Conservation (phyloP, 2,113 vertebrate genomes). For the Oplegnathus fasciatus region DNA sequence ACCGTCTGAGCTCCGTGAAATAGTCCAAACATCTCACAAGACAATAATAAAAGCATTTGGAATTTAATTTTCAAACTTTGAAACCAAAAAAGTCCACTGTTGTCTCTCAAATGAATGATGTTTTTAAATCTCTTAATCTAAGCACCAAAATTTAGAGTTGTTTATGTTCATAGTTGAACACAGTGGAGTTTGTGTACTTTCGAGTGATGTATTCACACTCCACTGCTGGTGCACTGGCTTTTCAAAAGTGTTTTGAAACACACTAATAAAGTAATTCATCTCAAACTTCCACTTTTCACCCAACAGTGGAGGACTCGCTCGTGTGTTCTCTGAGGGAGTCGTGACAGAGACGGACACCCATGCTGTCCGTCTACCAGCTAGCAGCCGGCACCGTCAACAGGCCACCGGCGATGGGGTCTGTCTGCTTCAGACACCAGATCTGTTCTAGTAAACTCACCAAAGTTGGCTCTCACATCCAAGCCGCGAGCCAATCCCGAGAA, state of each 20-base stretch:
- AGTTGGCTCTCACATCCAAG: constrained; percentile 63
- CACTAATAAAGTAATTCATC: constrained; percentile 40
- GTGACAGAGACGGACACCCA: constrained; percentile 57
- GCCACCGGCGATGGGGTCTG: constrained; percentile 44
- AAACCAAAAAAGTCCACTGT: background rate
- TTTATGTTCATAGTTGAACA: constrained; percentile 1
- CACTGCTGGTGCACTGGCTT: background rate
- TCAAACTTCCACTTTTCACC: constrained; percentile 32
- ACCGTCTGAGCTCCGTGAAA: constrained; percentile 2
- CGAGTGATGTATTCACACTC: constrained; percentile 14
- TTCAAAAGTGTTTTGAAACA: background rate
- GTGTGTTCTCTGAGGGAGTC: constrained; percentile 44
- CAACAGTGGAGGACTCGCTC: background rate
- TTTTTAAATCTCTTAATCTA: constrained; percentile 5
- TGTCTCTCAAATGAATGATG: background rate
- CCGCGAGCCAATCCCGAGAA: constrained; percentile 49
- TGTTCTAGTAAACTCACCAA: constrained; percentile 65
- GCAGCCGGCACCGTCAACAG: constrained; percentile 65
- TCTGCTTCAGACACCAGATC: constrained; percentile 68
- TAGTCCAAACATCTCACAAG: constrained; percentile 3
- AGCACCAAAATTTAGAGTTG: background rate
- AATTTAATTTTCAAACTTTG: background rate
- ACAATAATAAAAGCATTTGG: constrained; percentile 2
- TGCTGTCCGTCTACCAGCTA: constrained; percentile 69
- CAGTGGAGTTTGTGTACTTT: constrained; percentile 32